phyloP scores from a whole-genome alignment of 2,797 vertebrate species.

The Graptemys geographica region DNA sequence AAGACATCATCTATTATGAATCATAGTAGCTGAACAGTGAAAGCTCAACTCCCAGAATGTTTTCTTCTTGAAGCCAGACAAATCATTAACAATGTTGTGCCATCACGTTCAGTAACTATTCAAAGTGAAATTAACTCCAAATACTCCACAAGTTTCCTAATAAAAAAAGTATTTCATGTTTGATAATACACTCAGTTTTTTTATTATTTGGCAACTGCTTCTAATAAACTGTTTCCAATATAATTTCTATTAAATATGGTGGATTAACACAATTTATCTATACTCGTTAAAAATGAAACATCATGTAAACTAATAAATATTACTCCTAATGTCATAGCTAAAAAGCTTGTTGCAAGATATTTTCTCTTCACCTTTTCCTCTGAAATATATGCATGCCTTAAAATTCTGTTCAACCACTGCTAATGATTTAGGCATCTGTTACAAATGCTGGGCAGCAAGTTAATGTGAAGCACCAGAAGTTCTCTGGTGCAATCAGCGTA shows the following conservation, averaged over 20 bases:
- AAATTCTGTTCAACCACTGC: neutral
- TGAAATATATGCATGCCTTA: neutral
- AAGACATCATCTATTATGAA: conserved; percentile 63
- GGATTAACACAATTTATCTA: neutral
- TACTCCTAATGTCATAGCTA: neutral
- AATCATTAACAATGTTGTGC: conserved; percentile 29
- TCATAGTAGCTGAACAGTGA: conserved; percentile 34
- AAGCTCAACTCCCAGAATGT: conserved; percentile 33
- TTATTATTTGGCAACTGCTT: neutral
- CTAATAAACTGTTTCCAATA: neutral
- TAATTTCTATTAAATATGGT: neutral
- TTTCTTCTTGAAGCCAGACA: conserved; percentile 14
- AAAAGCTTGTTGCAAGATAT: neutral
- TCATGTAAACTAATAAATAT: neutral
- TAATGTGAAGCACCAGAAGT: neutral
- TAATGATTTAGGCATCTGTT: neutral
- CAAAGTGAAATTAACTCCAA: conserved; percentile 30
- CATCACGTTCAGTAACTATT: neutral
- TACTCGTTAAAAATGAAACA: neutral
- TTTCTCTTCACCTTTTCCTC: neutral
- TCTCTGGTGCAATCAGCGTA: neutral
- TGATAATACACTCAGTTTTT: neutral
- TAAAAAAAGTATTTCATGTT: neutral
- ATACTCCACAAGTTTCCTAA: neutral
- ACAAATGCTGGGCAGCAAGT: neutral